Base-by-base conservation (phyloP, 2,113 vertebrate species). In the Myxocyprinus asiaticus region DNA sequence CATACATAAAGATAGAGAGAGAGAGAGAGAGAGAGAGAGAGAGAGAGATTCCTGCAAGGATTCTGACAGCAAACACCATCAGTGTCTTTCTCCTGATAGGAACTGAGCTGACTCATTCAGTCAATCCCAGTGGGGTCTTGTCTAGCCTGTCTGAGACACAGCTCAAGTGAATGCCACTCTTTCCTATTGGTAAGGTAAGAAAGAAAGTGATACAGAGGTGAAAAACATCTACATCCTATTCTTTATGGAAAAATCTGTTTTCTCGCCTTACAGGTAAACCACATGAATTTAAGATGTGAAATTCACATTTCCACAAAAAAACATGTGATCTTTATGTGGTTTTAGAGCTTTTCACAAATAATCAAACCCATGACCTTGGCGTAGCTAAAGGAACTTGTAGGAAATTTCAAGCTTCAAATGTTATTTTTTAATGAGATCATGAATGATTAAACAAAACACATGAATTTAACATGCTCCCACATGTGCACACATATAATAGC, bases 1-100 rank as follows among this genome's bases (percentile, higher is more conserved):
- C 51, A 80, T 10, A 65, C 50, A 77, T 44, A 65, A 42, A 77
- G 43, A 75, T 53, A 81, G 12, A 77, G 12, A 68, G 53, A 80
- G 12, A 48, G n/a, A 76, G n/a, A 67, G 58, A 79, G 9, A 56
- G 42, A 71, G 43, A 71, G 22, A 48, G n/a, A 76, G n/a, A 73
- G 58, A 80, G 9, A 64, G 15, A 71, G 43, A 71, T 50, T 10
- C 68, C 33, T 15, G 3, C 12, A 51, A 50, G 50, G 43, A 71
- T 8, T 42, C 67, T 53, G 56, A 53, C 67, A 79, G 71, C 43
- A 33, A 62, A 74, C 45, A 42, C 17, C 50, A 56, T 74, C 22
- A 33, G 22, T 33, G 22, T 33, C 22, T 62, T 50, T 74, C 15
- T 74, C 45, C 4, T 62, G 44, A 48, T 73, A 22, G 6, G 4